Base-by-base conservation (phyloP, 1,140 invertebrate genomes). In the Drosophila varians region DNA sequence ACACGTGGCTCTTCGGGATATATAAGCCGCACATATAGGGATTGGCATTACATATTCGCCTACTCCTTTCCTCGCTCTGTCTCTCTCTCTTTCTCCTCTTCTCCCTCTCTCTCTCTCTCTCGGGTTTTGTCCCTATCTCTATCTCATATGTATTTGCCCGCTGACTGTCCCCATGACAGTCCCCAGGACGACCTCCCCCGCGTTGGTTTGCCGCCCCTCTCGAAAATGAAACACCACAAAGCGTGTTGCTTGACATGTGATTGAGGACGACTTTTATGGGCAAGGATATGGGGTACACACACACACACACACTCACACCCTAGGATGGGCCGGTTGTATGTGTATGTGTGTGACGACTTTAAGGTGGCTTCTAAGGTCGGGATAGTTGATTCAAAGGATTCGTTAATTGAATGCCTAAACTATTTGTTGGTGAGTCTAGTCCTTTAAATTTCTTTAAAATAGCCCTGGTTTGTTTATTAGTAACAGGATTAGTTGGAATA, bases 231-330 rank as follows among this genome's bases (percentile, higher is more conserved):
- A 86, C 76, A 80, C 80, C 69, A 69, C 69, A 73, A 73, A 73
- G 69, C 69, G 69, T 73, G 69, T 73, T 73, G 80, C 79, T 48
- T 80, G 80, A 84, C 79, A 84, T 84, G 79, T 84, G 80, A 86
- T 86, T 84, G 79, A 83, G 80, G 80, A 83, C 79, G 79, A 80
- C 79, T 75, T 79, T 84, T 84, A 83, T 82, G 54, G 70, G 79
- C 54, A 77, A 43, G 11, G 38, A 55, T 45, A 60, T 36, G 16
- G 16, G 16, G 61, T 38, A 49, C 61, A 48, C 18, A 65, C 42
- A 40, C 16, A 54, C 21, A 28, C 19, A 40, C 36, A 47, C 19
- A 57, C n/a, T n/a, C n/a, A n/a, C n/a, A 34, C 7, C 51, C 28
- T 0, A 40, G 26, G 36, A 19, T 65, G 58, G 47, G 52, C 34